phyloP scores from a whole-genome alignment of 2,888 invertebrate genomes.

The Callosobruchus maculatus region DNA sequence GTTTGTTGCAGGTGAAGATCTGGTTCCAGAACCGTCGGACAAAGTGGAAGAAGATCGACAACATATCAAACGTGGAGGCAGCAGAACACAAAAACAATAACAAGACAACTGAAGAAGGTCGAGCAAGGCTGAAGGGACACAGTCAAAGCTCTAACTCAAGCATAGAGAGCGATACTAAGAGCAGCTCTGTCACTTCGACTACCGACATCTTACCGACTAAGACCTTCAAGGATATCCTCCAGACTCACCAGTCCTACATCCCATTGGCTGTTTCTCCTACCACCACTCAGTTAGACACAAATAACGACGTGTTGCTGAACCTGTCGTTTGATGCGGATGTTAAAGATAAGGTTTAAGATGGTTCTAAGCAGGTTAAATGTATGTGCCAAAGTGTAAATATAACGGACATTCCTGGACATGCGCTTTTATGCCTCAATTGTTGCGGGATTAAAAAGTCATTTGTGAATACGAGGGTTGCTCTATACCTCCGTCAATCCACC shows the following conservation, averaged over 20 bases:
- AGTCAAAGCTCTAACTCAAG: constrained; percentile 47
- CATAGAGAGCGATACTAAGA: constrained; percentile 43
- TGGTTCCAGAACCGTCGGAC: constrained; percentile 87
- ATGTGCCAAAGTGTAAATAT: neutral
- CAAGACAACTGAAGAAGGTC: constrained; percentile 29
- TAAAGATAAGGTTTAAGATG: constrained; percentile 8
- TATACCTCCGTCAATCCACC: too few relatives aligned
- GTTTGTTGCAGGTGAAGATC: constrained; percentile 70
- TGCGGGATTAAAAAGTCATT: too few relatives aligned
- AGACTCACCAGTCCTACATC: constrained; percentile 26
- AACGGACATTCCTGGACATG: neutral
- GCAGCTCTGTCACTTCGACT: constrained; percentile 40
- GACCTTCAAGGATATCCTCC: constrained; percentile 42
- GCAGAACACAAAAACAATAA: constrained; percentile 70
- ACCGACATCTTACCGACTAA: constrained; percentile 22
- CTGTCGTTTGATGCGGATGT: constrained; percentile 36
- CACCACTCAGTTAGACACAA: constrained; percentile 39
- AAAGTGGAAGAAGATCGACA: constrained; percentile 90
- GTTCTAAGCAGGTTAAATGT: constrained; percentile 11
- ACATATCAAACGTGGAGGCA: constrained; percentile 83
- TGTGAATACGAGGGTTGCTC: too few relatives aligned
- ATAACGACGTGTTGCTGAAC: constrained; percentile 45
- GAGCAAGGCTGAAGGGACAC: constrained; percentile 32
- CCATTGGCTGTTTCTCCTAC: constrained; percentile 32
- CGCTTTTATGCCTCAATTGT: neutral